Evolutionary conservation across 2,888 invertebrate genomes (phyloP), one percentile per base, ranked within the genome.

Genomic region (Heliconius charithonia): DNA sequence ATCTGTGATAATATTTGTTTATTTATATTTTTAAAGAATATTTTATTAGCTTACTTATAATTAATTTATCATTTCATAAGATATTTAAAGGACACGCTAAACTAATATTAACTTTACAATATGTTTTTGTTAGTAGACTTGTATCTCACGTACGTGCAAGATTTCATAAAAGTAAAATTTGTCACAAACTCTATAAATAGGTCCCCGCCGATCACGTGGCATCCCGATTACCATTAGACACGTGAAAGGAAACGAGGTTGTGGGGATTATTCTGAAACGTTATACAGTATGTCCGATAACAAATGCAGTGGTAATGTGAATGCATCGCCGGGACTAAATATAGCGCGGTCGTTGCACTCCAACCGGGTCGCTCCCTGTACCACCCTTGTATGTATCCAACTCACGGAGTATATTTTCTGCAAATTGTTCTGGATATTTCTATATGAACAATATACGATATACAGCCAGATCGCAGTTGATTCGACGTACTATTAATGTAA

Each of bases 291-390:
- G 81, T 82, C 83, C 83, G 87, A 88, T 89, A 89, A 87, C 86
- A 86, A 88, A 87, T 91, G 90, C 89, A 90, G 85, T 88, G 86
- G 86, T 84, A 87, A 89, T 88, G 88, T 88, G 90, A 87, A 87
- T 92, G 91, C 91, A 91, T 79, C 84, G 86, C 87, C 83, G 84
- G 84, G 84, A 89, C 92, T 94, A 93, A 92, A 94, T 94, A 92
- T 93, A 94, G 87, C 87, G 82, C 91, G 93, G 93, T 90, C 93
- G 89, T 86, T 89, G 93, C 90, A 90, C 94, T 84, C 85, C 86
- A 94, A 90, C 83, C 91, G 86, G 94, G 94, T 90, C 93, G 88
- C 89, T 88, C 90, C 90, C 81, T 80, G 67, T 78, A 71, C 69
- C 77, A 70, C 82, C 83, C 82, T 81, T 82, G 66, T 65, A 27